Evolutionary conservation across 1,140 invertebrate genomes (phyloP), one percentile per base, ranked within the genome.

Genomic region (Leptopilina boulardi): DNA sequence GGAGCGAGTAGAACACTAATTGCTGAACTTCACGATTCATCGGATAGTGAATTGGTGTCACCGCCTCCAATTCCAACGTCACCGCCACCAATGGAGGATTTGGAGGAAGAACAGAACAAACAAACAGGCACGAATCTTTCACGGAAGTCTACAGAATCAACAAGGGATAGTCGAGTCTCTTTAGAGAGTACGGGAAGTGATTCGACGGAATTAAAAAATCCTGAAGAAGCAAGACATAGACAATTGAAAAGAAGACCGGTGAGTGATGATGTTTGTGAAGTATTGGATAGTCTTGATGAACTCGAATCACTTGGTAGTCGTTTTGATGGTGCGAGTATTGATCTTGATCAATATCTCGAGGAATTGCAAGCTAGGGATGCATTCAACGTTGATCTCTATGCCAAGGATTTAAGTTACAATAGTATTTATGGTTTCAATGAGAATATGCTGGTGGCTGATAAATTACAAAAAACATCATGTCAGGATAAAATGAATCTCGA

Each of bases 31-130:
- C 94, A 94, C 76, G 95, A 97, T 84, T 96, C 95, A 77, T 96
- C 95, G 9, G 96, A 97, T 83, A 96, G 95, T 85, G 96, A 97
- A 84, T 91, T 96, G 41, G 92, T 96, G 10, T 94, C 95, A 0
- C 95, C 96, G 6, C 96, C 96, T n/a, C 95, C 96, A 0, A 94
- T 97, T 77, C 96, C 96, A 0, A 94, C 92, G 15, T 94, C 94
- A 0, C 93, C 96, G 0, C 94, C 95, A 6, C 95, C 95, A 6
- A 86, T 94, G 83, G 94, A 94, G 76, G 94, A 95, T 41, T 83
- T 94, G 11, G 93, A 94, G 5, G 1, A 11, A 9, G 41, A 42
- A n/a, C n/a, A n/a, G n/a, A n/a, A n/a, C n/a, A n/a, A n/a, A n/a
- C n/a, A n/a, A n/a, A n/a, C n/a, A n/a, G n/a, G n/a, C n/a, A n/a